Base-by-base conservation (phyloP, 1,140 invertebrate genomes). In the Lanistes nyassanus region DNA sequence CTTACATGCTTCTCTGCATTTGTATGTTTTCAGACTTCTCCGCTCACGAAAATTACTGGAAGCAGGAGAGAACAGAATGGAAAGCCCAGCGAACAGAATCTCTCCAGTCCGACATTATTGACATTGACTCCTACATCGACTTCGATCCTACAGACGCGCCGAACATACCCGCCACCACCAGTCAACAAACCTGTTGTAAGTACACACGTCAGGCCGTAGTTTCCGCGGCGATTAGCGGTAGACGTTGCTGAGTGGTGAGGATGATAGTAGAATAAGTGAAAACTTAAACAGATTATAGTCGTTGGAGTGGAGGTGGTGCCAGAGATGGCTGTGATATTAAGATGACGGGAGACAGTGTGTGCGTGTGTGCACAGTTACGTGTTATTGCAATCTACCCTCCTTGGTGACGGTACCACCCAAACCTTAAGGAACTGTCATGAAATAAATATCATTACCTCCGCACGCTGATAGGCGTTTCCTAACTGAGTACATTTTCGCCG, bases 41-140 rank as follows among this genome's bases (percentile, higher is more conserved):
- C 6, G 39, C 66, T 9, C 55, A 51, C 13, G 42, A 76, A 16
- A 55, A 23, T 42, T 76, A 42, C 64, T 58, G 65, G 53, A 64
- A 64, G 26, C 71, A 55, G 37, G 65, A 56, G 60, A 66, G 64
- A 42, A 60, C 55, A 55, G 56, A 72, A 3, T 72, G 70, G 71
- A 77, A 77, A 51, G 21, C 71, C 16, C 71, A 77, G 53, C 51
- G 64, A n/a, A 56, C 42, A 3, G 76, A 77, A 13, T 9, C 65
- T 13, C 70, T 74, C 39, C 76, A 72, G 6, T 74, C 53, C 19
- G 64, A 67, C 37, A 53, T 77, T 55, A 74, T 77, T 23, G 71
- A 77, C 56, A 77, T 77, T 29, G 76, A 60, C 31, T 37, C 60
- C 23, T 77, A 77, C 56, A 36, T 65, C 62, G 71, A 77, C 64